phyloP scores from a whole-genome alignment of 2,797 vertebrate genomes.

The Gephyroberyx darwinii region DNA sequence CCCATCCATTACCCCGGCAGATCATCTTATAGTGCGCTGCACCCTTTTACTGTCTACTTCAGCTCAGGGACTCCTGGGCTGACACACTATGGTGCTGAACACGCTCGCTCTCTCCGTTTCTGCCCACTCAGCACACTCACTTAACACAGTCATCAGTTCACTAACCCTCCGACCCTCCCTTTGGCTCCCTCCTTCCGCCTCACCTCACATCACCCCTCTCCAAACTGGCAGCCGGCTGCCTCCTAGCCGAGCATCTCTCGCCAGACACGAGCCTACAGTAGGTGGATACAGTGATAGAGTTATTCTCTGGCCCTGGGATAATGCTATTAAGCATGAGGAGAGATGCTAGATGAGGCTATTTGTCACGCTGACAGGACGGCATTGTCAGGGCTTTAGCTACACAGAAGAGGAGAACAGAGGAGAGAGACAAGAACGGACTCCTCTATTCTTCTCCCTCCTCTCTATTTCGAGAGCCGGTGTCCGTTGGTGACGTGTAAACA shows the following conservation, averaged over 20 bases:
- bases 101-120: slow-evolving; percentile 32
- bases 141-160: slow-evolving; percentile 73
- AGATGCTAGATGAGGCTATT: slow-evolving; percentile 79
- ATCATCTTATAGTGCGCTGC: slow-evolving; percentile 18
- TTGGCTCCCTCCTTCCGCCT: slow-evolving; percentile 36
- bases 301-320: slow-evolving; percentile 76
- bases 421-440: slow-evolving; percentile 67
- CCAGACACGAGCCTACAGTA: slow-evolving; percentile 56
- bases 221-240: slow-evolving; percentile 33
- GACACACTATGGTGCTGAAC: slow-evolving; percentile 43
- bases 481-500: slow-evolving; percentile 75
- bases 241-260: slow-evolving; percentile 41
- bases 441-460: slow-evolving; percentile 67
- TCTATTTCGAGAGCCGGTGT: slow-evolving; percentile 68
- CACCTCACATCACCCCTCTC: slow-evolving; percentile 55
- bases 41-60: slow-evolving; percentile 14
- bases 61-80: slow-evolving; percentile 36
- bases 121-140: slow-evolving; percentile 60
- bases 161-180: slow-evolving; percentile 46
- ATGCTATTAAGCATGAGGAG: slow-evolving; percentile 79
- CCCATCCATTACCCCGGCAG: slow-evolving; percentile 32
- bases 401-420: slow-evolving; percentile 64
- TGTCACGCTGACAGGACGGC: slow-evolving; percentile 79
- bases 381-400: slow-evolving; percentile 78
- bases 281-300: slow-evolving; percentile 75